Evolutionary conservation across 2,888 invertebrate species (phyloP).

Genomic region (Limnephilus rhombicus): DNA sequence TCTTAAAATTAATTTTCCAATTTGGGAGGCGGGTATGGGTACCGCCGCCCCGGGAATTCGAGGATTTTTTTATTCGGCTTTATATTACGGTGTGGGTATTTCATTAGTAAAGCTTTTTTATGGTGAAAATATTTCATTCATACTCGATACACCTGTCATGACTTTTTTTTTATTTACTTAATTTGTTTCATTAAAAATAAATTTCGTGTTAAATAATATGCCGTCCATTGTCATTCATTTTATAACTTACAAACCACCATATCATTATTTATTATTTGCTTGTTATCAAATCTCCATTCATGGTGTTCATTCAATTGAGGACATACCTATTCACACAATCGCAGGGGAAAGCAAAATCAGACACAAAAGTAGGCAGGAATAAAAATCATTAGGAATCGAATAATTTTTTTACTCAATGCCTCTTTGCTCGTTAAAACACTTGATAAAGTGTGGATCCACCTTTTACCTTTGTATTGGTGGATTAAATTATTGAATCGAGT

Average conservation of each 20-base stretch:
- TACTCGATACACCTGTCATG: background rate
- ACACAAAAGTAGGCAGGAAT: background rate
- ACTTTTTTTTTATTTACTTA: background rate
- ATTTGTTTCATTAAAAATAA: background rate
- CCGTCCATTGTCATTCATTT: background rate
- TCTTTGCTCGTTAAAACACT: background rate
- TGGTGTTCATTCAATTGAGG: slow-evolving; percentile 11
- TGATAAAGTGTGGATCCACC: background rate
- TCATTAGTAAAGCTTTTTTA: background rate
- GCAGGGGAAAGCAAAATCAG: background rate
- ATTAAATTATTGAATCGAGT: background rate
- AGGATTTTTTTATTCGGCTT: no score
- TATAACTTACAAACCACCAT: background rate
- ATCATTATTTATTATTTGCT: background rate
- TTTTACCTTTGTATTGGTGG: background rate
- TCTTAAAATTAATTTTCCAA: no score
- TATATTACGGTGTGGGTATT: no score
- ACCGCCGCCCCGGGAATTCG: no score
- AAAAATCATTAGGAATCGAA: background rate
- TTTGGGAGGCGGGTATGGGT: no score
- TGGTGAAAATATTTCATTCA: background rate
- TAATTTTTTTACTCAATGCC: background rate
- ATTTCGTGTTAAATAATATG: background rate
- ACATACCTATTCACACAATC: background rate
- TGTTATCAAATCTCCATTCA: background rate